phyloP scores from a whole-genome alignment of 2,797 vertebrate species.

The Aldrovandia affinis region DNA sequence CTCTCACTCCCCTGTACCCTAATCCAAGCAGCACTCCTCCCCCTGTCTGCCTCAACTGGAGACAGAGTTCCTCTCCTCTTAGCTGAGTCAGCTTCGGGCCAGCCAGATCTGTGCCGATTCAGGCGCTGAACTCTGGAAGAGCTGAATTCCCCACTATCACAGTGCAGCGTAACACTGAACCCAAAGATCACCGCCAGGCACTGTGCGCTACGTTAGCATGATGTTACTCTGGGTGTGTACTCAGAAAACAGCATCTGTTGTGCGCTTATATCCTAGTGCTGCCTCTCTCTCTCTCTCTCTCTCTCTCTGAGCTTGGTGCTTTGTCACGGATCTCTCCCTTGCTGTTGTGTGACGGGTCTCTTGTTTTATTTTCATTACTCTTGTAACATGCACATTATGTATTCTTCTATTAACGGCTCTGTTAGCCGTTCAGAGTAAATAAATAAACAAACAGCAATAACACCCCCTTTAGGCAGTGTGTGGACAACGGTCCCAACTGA shows the following conservation, averaged over 20 bases:
- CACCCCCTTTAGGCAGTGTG: neutral
- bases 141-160: neutral
- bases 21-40: too few relatives aligned
- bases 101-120: neutral
- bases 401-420: neutral
- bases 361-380: neutral
- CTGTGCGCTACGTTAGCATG: neutral
- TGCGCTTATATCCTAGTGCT: neutral
- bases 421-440: neutral
- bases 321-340: neutral
- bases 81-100: neutral
- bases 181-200: neutral
- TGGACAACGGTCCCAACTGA: neutral
- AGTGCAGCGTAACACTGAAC: neutral
- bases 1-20: too few relatives aligned
- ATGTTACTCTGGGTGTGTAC: neutral
- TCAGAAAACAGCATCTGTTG: neutral
- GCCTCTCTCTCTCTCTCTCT: neutral
- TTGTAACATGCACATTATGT: neutral
- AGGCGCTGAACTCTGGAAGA: neutral
- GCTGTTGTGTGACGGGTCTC: neutral
- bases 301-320: neutral
- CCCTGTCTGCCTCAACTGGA: too few relatives aligned
- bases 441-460: neutral
- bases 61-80: neutral